These are phyloP conservation scores for Pelecanus crispus DNA, from an alignment of 2,113 vertebrate genomes.

Conservation along the genomic window DNA sequence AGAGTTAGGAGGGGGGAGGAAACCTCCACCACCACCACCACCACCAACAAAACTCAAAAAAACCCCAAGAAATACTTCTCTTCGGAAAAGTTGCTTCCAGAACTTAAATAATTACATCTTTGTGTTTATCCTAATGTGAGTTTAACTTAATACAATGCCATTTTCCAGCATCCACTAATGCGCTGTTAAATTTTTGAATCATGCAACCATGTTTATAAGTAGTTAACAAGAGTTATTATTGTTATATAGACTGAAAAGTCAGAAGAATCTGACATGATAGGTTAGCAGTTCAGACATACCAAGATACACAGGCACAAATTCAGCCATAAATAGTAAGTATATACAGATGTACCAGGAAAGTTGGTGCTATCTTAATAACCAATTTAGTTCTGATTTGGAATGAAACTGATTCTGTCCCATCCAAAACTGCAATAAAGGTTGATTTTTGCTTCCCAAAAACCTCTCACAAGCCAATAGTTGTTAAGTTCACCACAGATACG, in stretches of 20 bases:
- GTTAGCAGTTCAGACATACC: neutral
- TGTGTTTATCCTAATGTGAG: neutral
- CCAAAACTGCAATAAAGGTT: neutral
- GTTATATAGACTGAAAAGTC: neutral
- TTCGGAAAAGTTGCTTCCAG: neutral
- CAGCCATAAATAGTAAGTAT: neutral
- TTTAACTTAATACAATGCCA: neutral
- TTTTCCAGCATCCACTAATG: neutral
- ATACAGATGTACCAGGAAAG: neutral
- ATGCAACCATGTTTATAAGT: neutral
- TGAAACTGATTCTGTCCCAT: neutral
- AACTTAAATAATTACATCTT: neutral
- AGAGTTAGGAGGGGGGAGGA: fast-evolving
- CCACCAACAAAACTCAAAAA: too few species aligned
- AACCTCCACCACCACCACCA: too few species aligned
- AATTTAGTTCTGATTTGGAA: neutral
- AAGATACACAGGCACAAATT: neutral
- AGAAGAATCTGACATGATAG: neutral
- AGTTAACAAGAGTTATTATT: neutral
- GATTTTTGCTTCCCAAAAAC: neutral
- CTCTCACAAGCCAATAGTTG: neutral
- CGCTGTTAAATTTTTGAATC: neutral
- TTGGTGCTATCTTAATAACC: neutral
- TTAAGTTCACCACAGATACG: neutral
- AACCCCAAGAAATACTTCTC: neutral